Evolutionary conservation across 2,113 vertebrate species (phyloP), one percentile per base, ranked within the genome.

Genomic region (Menura novaehollandiae): DNA sequence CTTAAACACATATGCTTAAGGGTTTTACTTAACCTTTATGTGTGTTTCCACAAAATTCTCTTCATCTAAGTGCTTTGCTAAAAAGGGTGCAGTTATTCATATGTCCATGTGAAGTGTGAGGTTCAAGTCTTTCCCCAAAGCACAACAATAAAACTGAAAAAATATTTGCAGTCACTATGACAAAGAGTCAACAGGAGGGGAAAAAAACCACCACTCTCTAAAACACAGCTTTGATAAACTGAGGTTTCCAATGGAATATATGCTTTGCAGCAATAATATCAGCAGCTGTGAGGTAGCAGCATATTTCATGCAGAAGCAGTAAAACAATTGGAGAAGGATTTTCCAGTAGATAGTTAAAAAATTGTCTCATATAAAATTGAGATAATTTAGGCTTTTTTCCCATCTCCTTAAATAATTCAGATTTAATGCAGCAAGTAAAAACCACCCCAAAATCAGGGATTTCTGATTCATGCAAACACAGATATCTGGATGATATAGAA

Each of bases 21-120:
- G 64, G 59, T 62, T 86, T 93, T 89, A 62, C 35, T 85, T 90
- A 91, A 93, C 88, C 78, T 93, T 85, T 93, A 30, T 15, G 10
- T 41, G 10, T 41, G 28, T 89, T 95, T 64, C 56, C 77, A 78
- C 73, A 82, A 72, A 87, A 72, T 75, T 92, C 63, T 79, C 46
- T 55, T 84, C 7, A 7, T 79, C 35, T 33, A 67, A 91, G 85
- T 85, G 52, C 64, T 56, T 56, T 77, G 59, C 76, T 93, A 56
- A 83, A 67, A 74, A 78, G 27, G 13, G 8, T 67, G 49, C 20
- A 27, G 86, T 87, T 75, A 75, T 39, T 91, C 51, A 6, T 33
- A 28, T 55, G 69, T 72, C 77, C 69, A 32, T 5, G 13, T 84
- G 76, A 86, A 92, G 56, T 72, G 46, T 51, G 69, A 86, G 83